Evolutionary conservation across 2,797 vertebrate genomes (phyloP).

Genomic region (Dromococcyx pavoninus): DNA sequence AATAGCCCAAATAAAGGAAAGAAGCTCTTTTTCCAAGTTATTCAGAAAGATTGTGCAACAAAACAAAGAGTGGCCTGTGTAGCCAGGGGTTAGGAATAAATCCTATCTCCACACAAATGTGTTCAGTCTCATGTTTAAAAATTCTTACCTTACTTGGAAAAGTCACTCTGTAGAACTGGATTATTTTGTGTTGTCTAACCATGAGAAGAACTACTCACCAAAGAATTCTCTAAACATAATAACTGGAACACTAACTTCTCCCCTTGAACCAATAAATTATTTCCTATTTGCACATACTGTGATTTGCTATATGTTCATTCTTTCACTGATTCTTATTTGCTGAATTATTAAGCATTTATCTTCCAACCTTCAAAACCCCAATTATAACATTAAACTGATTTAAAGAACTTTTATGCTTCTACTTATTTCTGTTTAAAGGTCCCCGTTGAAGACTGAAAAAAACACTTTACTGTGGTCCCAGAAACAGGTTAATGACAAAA

Average conservation of each 20-base stretch:
- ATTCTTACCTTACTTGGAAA: constrained; percentile 13
- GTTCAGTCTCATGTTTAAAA: constrained; percentile 15
- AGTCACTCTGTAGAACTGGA: constrained; percentile 7
- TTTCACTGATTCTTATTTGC: not conserved
- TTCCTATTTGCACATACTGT: constrained; percentile 27
- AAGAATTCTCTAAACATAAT: constrained; percentile 52
- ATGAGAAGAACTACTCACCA: constrained; percentile 26
- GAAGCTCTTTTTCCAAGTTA: too few relatives aligned
- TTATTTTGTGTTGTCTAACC: constrained; percentile 45
- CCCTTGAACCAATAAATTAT: constrained; percentile 41
- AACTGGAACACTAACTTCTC: constrained; percentile 53
- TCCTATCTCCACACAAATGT: not conserved
- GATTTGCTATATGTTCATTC: not conserved
- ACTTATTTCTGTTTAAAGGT: constrained; percentile 29
- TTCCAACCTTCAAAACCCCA: constrained; percentile 8
- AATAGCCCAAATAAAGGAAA: too few relatives aligned
- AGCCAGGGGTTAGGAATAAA: too few relatives aligned
- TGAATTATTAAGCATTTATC: constrained; percentile 56
- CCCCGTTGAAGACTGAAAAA: constrained; percentile 8
- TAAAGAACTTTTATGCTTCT: not conserved
- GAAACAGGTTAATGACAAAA: not conserved
- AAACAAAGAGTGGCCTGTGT: too few relatives aligned
- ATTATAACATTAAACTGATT: constrained; percentile 38
- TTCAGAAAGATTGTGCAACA: too few relatives aligned
- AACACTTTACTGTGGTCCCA: not conserved